A percentile compares a stretch with the other conserved stretches of the same genome.
Conservation (phyloP, 1,140 invertebrate species). For the Papilio xuthus region DNA sequence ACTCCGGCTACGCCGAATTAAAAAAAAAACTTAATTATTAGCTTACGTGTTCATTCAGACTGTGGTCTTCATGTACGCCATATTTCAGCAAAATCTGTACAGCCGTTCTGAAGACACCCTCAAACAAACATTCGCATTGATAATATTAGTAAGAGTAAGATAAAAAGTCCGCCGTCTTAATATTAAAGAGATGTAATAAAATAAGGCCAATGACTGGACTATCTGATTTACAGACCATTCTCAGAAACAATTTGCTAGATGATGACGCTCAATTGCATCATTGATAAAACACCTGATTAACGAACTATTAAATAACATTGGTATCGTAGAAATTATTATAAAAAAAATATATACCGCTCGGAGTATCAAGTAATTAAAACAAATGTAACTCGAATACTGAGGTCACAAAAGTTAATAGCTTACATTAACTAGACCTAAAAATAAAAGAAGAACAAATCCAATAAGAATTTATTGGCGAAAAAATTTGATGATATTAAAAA, state of each 20-base stretch:
- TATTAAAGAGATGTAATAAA: conserved; percentile 17
- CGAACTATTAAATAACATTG: neutral
- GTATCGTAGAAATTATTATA: neutral
- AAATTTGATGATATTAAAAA: neutral
- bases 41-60: too few species aligned
- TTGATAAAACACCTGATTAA: conserved; percentile 24
- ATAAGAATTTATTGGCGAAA: too few species aligned
- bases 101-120: too few species aligned
- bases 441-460: too few species aligned
- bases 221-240: conserved; percentile 24
- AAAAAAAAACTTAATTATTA: too few species aligned
- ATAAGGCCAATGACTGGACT: conserved; percentile 29
- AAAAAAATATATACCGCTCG: neutral
- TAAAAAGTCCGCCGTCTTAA: conserved; percentile 13
- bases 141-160: too few species aligned
- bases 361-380: neutral
- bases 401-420: neutral
- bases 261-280: conserved; percentile 26
- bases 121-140: too few species aligned
- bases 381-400: too few species aligned
- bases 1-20: too few species aligned
- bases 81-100: too few species aligned
- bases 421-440: too few species aligned
- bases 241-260: conserved; percentile 21
- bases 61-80: too few species aligned